phyloP scores from a whole-genome alignment of 2,113 vertebrate genomes.

The Vulpes vulpes region DNA sequence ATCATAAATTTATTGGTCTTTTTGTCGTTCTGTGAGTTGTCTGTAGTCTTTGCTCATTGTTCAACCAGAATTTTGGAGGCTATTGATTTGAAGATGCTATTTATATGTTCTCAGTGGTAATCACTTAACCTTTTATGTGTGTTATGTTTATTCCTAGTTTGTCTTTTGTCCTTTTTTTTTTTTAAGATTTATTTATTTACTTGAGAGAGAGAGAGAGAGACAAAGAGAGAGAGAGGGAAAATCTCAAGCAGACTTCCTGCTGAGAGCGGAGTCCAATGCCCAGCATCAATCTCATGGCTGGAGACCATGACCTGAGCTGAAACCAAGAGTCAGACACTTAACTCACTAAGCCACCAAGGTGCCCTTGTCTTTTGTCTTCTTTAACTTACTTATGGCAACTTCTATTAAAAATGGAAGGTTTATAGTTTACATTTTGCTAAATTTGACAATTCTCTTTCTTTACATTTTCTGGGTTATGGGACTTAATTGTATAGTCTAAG shows the following conservation, averaged over 20 bases:
- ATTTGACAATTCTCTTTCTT: neutral
- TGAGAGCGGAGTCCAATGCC: too few relatives aligned
- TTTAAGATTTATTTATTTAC: neutral
- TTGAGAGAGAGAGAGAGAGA: neutral
- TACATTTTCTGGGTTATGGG: neutral
- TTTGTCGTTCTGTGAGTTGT: constrained; percentile 40
- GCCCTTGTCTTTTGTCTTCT: neutral
- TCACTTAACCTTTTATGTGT: neutral
- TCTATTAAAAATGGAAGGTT: constrained; percentile 13
- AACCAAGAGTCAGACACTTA: neutral
- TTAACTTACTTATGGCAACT: constrained; percentile 42
- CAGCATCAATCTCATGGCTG: too few relatives aligned
- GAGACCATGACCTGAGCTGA: too few relatives aligned
- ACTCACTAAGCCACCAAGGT: neutral
- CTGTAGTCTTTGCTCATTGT: neutral
- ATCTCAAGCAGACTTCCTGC: too few relatives aligned
- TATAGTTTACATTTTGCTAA: neutral
- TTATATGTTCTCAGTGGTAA: constrained; percentile 38
- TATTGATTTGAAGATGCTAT: constrained; percentile 40
- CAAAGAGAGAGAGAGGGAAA: too few relatives aligned
- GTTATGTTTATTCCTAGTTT: neutral
- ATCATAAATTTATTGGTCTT: neutral
- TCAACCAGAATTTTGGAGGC: neutral
- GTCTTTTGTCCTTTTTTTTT: neutral
- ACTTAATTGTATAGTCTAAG: neutral